A percentile compares a stretch with the other conserved stretches of the same genome.
These are phyloP conservation scores for Antechinus flavipes DNA, from an alignment of 2,113 vertebrate species.

Conservation along the genomic window DNA sequence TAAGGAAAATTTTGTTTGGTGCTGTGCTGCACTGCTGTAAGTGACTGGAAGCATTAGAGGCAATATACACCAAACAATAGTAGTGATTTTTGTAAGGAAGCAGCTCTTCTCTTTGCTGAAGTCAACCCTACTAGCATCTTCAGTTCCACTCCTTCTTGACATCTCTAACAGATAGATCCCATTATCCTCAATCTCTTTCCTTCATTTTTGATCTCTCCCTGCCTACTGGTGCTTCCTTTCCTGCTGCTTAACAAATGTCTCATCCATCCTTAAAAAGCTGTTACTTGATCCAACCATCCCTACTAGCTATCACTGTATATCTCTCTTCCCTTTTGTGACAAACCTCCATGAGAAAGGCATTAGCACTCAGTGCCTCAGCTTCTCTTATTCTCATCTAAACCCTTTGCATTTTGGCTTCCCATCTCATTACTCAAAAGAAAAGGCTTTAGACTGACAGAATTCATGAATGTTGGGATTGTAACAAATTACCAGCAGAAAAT, in stretches of 20 bases:
- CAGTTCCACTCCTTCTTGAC: not conserved
- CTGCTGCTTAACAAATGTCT: not conserved
- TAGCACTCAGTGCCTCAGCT: not conserved
- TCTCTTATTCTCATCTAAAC: not conserved
- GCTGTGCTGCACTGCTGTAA: not conserved
- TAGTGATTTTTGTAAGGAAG: not conserved
- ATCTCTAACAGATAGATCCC: not conserved
- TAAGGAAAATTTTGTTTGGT: not conserved
- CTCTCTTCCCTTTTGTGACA: not conserved
- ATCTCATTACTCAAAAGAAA: not conserved
- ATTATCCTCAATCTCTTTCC: not conserved
- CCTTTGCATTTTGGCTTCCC: not conserved
- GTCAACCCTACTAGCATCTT: not conserved
- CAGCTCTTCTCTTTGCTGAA: not conserved
- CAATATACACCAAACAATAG: not conserved
- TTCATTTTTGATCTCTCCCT: not conserved
- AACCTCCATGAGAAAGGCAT: not conserved
- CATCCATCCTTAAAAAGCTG: not conserved
- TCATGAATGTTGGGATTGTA: too few species aligned
- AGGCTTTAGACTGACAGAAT: too few species aligned
- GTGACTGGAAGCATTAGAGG: not conserved
- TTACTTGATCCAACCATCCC: not conserved
- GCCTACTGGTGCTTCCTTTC: not conserved
- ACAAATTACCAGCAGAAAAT: too few species aligned
- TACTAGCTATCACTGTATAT: not conserved